Evolutionary conservation across 2,797 vertebrate species (phyloP).

Genomic region (Dallia pectoralis): DNA sequence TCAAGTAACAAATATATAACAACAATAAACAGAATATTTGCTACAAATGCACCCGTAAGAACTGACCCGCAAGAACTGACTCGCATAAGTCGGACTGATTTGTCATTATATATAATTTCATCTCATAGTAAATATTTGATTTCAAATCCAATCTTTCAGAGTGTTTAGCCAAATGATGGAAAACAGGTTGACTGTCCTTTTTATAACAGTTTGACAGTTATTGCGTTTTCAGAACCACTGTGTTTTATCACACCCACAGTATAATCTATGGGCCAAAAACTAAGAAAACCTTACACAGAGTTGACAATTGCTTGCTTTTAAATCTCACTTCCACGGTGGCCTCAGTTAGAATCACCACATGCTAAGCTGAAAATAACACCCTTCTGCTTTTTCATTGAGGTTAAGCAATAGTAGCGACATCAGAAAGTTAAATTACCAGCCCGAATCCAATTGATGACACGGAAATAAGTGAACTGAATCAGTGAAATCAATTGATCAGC

Average conservation of each 20-base stretch:
- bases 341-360: neutral
- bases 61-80: no score
- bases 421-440: neutral
- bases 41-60: no score
- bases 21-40: no score
- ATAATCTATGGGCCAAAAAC: no score
- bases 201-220: no score
- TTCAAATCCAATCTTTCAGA: neutral
- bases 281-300: no score
- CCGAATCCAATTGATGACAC: neutral
- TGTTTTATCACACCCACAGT: no score
- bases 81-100: neutral
- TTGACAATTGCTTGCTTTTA: neutral
- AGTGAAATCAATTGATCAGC: neutral
- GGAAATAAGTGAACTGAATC: neutral
- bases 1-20: no score
- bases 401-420: neutral
- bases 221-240: no score
- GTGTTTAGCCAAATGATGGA: neutral
- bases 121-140: neutral
- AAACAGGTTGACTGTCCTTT: neutral
- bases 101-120: neutral
- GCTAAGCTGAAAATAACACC: neutral
- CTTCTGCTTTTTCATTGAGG: neutral
- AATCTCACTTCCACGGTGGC: neutral